A percentile compares a stretch with the other conserved stretches of the same genome.
Evolutionary conservation across 2,113 vertebrate species (phyloP).

Genomic region (Corvus cornix): DNA sequence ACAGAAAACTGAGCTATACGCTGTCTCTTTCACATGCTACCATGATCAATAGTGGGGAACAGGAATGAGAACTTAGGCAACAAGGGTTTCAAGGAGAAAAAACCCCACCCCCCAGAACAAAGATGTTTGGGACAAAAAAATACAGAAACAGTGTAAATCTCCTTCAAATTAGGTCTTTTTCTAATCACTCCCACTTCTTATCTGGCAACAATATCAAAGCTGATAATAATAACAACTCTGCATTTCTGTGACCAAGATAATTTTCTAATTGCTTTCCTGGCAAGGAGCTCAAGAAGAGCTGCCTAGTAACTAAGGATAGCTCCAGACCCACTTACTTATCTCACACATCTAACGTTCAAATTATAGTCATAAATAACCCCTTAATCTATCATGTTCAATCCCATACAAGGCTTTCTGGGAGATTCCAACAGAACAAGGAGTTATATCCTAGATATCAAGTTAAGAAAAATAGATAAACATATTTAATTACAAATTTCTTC

Average conservation of each 20-base stretch:
- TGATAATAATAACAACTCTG: background rate
- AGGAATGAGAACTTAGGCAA: background rate
- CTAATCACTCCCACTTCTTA: background rate
- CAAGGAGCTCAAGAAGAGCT: background rate
- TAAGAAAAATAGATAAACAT: background rate
- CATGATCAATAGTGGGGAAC: background rate
- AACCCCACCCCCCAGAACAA: background rate
- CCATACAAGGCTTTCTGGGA: background rate
- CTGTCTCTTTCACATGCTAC: background rate
- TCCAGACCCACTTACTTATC: background rate
- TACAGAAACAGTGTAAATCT: background rate
- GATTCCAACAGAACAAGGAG: background rate
- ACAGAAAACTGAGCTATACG: background rate
- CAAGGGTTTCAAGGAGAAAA: background rate
- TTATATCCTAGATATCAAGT: background rate
- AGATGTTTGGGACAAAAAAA: background rate
- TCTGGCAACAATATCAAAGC: background rate
- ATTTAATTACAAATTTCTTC: background rate
- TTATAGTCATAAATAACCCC: background rate
- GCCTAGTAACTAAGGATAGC: background rate
- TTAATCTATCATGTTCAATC: background rate
- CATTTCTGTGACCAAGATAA: background rate
- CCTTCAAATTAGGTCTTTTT: background rate
- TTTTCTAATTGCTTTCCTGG: background rate
- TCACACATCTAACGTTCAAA: background rate